phyloP scores from a whole-genome alignment of 2,797 vertebrate species.

The Sphenopsis melanotis region DNA sequence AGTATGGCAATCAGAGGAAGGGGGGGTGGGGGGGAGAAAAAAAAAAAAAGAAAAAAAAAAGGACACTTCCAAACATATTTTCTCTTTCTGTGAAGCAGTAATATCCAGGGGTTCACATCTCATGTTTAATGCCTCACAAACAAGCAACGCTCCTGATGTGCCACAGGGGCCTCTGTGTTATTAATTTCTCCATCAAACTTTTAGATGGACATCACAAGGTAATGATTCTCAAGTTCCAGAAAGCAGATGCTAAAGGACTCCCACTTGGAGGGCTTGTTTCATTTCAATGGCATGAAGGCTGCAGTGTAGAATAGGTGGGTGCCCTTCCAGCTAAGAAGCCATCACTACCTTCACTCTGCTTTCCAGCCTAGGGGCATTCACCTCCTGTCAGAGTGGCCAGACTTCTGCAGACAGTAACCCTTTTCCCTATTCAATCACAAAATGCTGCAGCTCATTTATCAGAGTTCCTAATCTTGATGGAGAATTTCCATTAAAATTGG shows the following conservation, averaged over 20 bases:
- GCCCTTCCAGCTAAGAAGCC: not conserved
- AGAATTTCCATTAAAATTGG: not conserved
- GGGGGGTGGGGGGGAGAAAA: accelerated
- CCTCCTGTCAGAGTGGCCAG: not conserved
- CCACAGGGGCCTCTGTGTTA: accelerated
- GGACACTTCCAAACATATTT: not conserved
- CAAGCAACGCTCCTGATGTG: not conserved
- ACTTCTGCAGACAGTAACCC: not conserved
- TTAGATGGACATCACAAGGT: not conserved
- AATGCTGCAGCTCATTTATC: not conserved
- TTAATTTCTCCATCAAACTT: not conserved
- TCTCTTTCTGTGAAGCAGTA: not conserved
- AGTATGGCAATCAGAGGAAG: conserved; percentile 32
- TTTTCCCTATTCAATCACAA: not conserved
- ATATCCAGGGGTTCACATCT: not conserved
- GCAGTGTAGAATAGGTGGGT: not conserved
- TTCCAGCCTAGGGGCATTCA: not conserved
- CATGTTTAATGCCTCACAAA: not conserved
- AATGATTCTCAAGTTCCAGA: not conserved
- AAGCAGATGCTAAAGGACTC: not conserved
- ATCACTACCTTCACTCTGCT: not conserved
- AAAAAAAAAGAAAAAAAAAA: not conserved
- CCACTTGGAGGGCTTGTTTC: not conserved
- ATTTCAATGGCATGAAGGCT: not conserved
- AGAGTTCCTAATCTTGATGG: not conserved